Base-by-base conservation (phyloP, 1,140 invertebrate species). In the Lethocerus indicus region DNA sequence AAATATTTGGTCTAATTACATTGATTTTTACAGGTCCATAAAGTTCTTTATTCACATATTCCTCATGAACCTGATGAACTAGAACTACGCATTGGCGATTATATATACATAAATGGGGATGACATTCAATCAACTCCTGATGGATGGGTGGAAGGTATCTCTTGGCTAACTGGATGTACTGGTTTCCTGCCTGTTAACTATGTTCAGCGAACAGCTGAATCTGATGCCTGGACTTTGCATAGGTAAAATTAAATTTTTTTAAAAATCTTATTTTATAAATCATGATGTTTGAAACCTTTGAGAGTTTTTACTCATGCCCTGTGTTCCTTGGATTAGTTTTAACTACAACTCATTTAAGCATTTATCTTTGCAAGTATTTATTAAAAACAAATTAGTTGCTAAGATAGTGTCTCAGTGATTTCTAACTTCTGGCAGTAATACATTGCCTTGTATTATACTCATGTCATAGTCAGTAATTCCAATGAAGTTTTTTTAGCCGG, bases 221-320 rank as follows among this genome's bases (percentile, higher is more conserved):
- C 85, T 2, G 86, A 89, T 67, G 81, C 86, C 1, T 92, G 88
- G 88, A 90, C 86, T 3, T 60, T 90, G 26, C 87, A 92, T 59
- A 74, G 76, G 60, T 68, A 54, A 54, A 18, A 35, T 24, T 29
- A 14, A 47, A 24, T 47, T 24, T 24, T 29, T n/a, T 14, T 39
- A n/a, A 41, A 13, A 14, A n/a, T 41, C 21, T 20, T 14, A n/a
- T 32, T 49, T 26, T 12, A 41, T 41, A 13, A 6, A 20, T 13
- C 21, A 20, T 12, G 39, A 9, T 41, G 39, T n/a, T n/a, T n/a
- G n/a, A n/a, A n/a, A n/a, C n/a, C n/a, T n/a, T n/a, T n/a, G n/a
- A n/a, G n/a, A n/a, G n/a, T n/a, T n/a, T n/a, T n/a, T n/a, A n/a
- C n/a, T n/a, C n/a, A n/a, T n/a, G n/a, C n/a, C n/a, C n/a, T n/a